Base-by-base conservation (phyloP, 2,113 vertebrate species). In the Oryzias woworae region DNA sequence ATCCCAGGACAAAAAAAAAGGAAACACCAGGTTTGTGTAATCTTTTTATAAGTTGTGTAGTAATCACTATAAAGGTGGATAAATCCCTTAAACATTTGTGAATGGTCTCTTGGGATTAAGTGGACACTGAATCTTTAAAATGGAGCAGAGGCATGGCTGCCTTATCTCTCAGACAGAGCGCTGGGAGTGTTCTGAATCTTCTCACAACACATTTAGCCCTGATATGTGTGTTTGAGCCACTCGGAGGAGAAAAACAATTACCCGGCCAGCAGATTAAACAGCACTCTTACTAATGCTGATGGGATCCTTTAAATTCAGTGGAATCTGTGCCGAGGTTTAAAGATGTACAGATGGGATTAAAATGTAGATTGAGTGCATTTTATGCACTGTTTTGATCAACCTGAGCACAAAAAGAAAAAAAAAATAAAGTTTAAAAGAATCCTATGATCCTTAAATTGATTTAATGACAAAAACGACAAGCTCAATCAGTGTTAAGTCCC, bases 161-260 rank as follows among this genome's bases (percentile, higher is more conserved):
- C 84, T 92, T 92, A 92, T 92, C 90, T 80, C 46, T 23, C 57
- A 58, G 51, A 64, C 42, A 61, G 72, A 60, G 58, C 70, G 57
- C 67, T 53, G 90, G 91, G 91, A 67, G 91, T 91, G 89, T 88
- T 85, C 85, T 84, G 87, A 91, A 93, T 93, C 92, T 88, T 75
- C 73, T 77, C 75, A 28, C 52, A 76, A 72, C 91, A 92, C 85
- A 88, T 90, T 89, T 86, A 84, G 67, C n/a, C 56, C 28, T 47
- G 51, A 51, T 75, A 54, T 58, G 64, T 78, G 57, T 67, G 66
- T 83, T 60, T 76, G 61, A 69, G 75, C 55, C 53, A 68, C 57
- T 83, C 50, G 41, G 52, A 63, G 45, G 67, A 62, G 45, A 75
- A 57, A 72, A 70, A 73, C 36, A 45, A 44, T 55, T 23, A 53